These are phyloP conservation scores for Isaurus tuberculatus DNA, from an alignment of 92 coral and sea anemone species.

Conservation along the genomic window DNA sequence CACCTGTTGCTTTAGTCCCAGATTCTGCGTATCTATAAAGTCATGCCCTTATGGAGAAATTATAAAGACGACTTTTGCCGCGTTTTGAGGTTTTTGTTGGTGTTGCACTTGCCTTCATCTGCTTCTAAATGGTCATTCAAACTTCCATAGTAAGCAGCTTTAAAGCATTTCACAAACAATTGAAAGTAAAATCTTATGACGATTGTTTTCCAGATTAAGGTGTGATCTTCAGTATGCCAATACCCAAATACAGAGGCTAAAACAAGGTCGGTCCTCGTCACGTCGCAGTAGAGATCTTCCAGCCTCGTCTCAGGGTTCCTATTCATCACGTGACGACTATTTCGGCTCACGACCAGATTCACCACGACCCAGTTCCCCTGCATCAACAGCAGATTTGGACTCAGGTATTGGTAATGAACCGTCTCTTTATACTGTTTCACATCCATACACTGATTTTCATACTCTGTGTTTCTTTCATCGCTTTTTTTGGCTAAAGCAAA, in stretches of 20 bases:
- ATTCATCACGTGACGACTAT: slow-evolving; percentile 65
- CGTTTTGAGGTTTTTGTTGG: too few relatives aligned
- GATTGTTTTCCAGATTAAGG: slow-evolving; percentile 68
- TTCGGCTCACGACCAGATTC: slow-evolving; percentile 77
- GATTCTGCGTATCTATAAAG: too few relatives aligned
- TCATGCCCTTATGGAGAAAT: too few relatives aligned
- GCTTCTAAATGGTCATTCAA: too few relatives aligned
- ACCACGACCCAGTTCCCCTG: slow-evolving; percentile 89
- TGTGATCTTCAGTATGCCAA: slow-evolving; percentile 96
- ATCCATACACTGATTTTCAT: slow-evolving; percentile 12
- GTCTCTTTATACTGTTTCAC: neutral
- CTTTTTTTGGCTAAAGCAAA: neutral
- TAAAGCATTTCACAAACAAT: too few relatives aligned
- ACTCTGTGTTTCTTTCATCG: neutral
- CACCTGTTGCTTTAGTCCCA: too few relatives aligned
- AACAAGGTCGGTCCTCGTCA: slow-evolving; percentile 92
- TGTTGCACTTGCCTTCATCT: too few relatives aligned
- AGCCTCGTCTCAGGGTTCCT: slow-evolving; percentile 60
- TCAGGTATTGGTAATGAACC: slow-evolving; percentile 74
- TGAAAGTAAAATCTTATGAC: too few relatives aligned
- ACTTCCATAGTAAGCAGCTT: too few relatives aligned
- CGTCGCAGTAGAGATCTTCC: slow-evolving; percentile 82
- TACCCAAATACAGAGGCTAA: slow-evolving; percentile 90
- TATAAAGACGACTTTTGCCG: too few relatives aligned
- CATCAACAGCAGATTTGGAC: slow-evolving; percentile 86